Conservation (phyloP, 2,797 vertebrate genomes). For the Aplochiton taeniatus region DNA sequence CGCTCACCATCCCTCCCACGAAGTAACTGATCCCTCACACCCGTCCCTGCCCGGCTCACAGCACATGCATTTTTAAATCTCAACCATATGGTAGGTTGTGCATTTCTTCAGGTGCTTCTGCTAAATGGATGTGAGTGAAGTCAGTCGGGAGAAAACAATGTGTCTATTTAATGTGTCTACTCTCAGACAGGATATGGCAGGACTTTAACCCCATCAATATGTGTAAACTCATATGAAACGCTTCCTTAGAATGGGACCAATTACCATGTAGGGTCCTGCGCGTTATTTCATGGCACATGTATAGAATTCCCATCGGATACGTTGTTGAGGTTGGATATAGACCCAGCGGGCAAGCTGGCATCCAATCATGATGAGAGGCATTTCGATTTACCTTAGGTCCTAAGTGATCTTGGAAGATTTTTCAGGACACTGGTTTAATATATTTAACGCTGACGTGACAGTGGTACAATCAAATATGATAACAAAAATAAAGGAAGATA, state of each 20-base stretch:
- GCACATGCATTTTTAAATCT: slow-evolving; percentile 70
- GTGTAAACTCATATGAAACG: slow-evolving; percentile 43
- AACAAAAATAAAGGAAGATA: slow-evolving; percentile 51
- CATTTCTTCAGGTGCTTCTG: slow-evolving; percentile 55
- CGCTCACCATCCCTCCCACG: too few species aligned
- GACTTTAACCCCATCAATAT: slow-evolving; percentile 35
- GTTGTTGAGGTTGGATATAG: slow-evolving; percentile 65
- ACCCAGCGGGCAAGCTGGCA: slow-evolving; percentile 64
- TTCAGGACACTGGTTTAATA: slow-evolving; percentile 47
- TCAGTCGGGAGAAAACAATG: slow-evolving; percentile 17
- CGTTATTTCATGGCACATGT: slow-evolving; percentile 67
- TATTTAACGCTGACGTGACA: slow-evolving; percentile 47
- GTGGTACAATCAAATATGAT: slow-evolving; percentile 37
- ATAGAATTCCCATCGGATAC: slow-evolving; percentile 57
- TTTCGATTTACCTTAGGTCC: slow-evolving; percentile 64
- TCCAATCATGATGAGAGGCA: slow-evolving; percentile 71
- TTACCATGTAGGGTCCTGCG: slow-evolving; percentile 62
- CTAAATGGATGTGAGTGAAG: slow-evolving; percentile 56
- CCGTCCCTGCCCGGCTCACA: slow-evolving; percentile 28
- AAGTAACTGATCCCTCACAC: too few species aligned
- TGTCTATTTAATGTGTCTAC: slow-evolving; percentile 31
- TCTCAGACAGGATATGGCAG: too few species aligned
- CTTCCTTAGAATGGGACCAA: slow-evolving; percentile 58
- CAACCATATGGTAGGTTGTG: slow-evolving; percentile 62
- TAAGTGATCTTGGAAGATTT: slow-evolving; percentile 59